phyloP scores from a whole-genome alignment of 53 echinoderm and acorn worm species.

The Paracentrotus lividus region DNA sequence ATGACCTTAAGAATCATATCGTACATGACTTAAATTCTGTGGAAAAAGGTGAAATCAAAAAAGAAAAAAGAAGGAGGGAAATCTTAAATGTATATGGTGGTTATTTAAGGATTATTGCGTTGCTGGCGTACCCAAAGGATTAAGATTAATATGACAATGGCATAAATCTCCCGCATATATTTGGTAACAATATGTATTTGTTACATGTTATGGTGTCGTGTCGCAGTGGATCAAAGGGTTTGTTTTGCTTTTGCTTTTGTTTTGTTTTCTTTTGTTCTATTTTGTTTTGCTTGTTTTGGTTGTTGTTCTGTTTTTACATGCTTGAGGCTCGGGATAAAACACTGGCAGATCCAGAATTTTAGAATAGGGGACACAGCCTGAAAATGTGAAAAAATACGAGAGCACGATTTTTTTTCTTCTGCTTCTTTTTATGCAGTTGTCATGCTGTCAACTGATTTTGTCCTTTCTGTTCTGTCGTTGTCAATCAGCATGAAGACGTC shows the following conservation, averaged over 20 bases:
- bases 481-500: too few species aligned
- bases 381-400: too few species aligned
- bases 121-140: not conserved
- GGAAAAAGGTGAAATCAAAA: too few species aligned
- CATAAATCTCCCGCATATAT: not conserved
- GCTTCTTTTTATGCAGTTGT: too few species aligned
- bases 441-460: too few species aligned
- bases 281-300: not conserved
- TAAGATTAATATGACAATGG: not conserved
- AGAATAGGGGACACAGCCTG: too few species aligned
- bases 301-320: not conserved
- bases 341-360: too few species aligned
- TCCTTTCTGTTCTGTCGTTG: too few species aligned
- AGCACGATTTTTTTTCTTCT: too few species aligned
- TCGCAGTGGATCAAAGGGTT: not conserved
- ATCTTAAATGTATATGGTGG: not conserved
- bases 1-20: too few species aligned
- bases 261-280: not conserved
- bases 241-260: not conserved
- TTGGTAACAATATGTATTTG: not conserved
- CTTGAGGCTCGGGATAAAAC: too few species aligned
- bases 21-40: too few species aligned
- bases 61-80: not conserved
- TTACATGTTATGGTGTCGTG: not conserved
- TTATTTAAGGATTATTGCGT: not conserved